Base-by-base conservation (phyloP, 1,140 invertebrate genomes). In the Drosophila murphyi region DNA sequence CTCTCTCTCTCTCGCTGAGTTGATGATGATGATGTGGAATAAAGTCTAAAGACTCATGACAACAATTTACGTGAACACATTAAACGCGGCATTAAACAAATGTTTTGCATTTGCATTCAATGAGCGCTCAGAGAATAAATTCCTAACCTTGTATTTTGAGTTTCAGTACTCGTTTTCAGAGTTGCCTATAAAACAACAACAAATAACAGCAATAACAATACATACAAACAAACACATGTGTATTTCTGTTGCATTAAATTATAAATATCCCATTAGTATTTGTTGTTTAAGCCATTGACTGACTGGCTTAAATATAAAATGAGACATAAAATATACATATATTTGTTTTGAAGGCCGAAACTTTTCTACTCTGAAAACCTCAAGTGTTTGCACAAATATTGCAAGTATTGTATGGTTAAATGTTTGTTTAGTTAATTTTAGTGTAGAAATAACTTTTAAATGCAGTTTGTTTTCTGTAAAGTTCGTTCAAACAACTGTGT, bases 91-190 rank as follows among this genome's bases (percentile, higher is more conserved):
- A 69, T 55, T 69, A 61, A 63, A 57, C 57, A 62, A 74, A 74
- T 62, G 52, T 56, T 73, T 74, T 55, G 41, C 64, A 70, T 70
- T 74, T 74, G 72, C 72, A 74, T 74, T 48, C 72, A 70, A 61
- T 70, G 43, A 12, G 45, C 65, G 43, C 31, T 55, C 41, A 52
- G 43, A 20, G 20, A 50, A 29, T 29, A 29, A 35, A 43, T 43
- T 62, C 41, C 57, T 74, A 74, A 70, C 72, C 72, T 74, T 74
- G 72, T 34, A 50, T 61, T 68, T 50, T 47, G 20, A 12, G 12
- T 35, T 35, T n/a, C 31, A 52, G 31, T 32, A n/a, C 31, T 52
- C 31, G 31, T 52, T 61, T 54, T 37, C 52, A 65, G 61, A 56
- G 35, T 43, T 50, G n/a, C 47, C 20, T 20, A 31, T 3, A 39